Evolutionary conservation across 2,797 vertebrate genomes (phyloP), one percentile per base, ranked within the genome.

Genomic region (Mus caroli): DNA sequence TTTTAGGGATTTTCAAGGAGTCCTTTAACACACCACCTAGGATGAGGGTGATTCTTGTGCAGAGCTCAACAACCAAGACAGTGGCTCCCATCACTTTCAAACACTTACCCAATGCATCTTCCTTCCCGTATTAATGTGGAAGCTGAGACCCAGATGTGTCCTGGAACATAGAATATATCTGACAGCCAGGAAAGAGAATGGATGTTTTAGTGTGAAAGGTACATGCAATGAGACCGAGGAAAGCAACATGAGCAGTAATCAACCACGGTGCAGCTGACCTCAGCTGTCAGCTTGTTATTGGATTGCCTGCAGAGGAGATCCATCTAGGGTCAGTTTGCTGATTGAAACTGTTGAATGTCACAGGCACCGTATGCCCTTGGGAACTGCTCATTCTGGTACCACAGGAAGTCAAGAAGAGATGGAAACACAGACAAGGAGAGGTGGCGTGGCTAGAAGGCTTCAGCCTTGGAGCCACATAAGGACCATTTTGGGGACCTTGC

Each of bases 71-170:
- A 50, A 79, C 60, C 15, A 28, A 67, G 54, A 71, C 8, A 64
- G 77, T 11, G 52, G 7, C 50, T 93, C 37, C 11, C 20, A 20
- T 80, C 31, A 43, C 58, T 77, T 94, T 54, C 28, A 87, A 34
- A 31, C 1, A 60, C 7, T 85, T 60, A 64, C 62, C 60, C 3
- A n/a, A 78, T 71, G 13, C 76, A 46, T 52, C 37, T 84, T 58
- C 73, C 22, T 71, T n/a, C n/a, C 62, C 88, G 75, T 64, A 24
- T 52, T 94, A 60, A 77, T 97, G 50, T 86, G 69, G 67, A 97
- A 90, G 69, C 52, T 78, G 80, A 77, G 82, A 77, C 37, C 37
- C 52, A 78, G 82, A 56, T 58, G 34, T 54, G 10, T 54, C 52
- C 54, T 52, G 69, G 58, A 85, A 92, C 26, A 82, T 14, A 93